These are phyloP conservation scores for Diabrotica balteata DNA, from an alignment of 2,888 invertebrate species.

Conservation along the genomic window DNA sequence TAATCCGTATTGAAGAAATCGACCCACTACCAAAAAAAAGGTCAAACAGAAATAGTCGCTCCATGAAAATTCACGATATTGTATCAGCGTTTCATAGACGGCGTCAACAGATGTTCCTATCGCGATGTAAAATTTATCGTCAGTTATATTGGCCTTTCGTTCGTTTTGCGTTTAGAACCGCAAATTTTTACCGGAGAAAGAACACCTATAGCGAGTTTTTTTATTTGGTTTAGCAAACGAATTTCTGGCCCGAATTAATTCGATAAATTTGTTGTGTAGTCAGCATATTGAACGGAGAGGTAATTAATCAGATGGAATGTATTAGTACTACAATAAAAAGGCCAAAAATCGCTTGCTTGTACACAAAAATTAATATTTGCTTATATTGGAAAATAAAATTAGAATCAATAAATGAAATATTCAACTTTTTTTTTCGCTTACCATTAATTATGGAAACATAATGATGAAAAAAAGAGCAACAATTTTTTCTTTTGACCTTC, in stretches of 20 bases:
- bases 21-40: too few relatives aligned
- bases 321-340: not conserved
- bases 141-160: not conserved
- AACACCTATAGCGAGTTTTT: not conserved
- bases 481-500: too few relatives aligned
- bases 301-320: not conserved
- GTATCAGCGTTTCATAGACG: not conserved
- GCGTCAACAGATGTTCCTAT: not conserved
- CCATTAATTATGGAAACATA: too few relatives aligned
- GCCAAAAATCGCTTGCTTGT: too few relatives aligned
- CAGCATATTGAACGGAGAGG: constrained; percentile 5
- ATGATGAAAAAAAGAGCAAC: too few relatives aligned
- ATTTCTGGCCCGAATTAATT: not conserved
- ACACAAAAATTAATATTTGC: too few relatives aligned
- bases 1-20: too few relatives aligned
- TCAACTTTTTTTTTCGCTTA: too few relatives aligned
- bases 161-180: not conserved
- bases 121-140: not conserved
- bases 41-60: too few relatives aligned
- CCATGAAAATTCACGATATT: too few relatives aligned
- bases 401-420: too few relatives aligned
- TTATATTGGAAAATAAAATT: too few relatives aligned
- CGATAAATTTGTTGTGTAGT: not conserved
- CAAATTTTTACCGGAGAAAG: not conserved
- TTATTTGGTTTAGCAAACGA: not conserved